Conservation (phyloP, 2,113 vertebrate genomes). For the Echinops telfairi region DNA sequence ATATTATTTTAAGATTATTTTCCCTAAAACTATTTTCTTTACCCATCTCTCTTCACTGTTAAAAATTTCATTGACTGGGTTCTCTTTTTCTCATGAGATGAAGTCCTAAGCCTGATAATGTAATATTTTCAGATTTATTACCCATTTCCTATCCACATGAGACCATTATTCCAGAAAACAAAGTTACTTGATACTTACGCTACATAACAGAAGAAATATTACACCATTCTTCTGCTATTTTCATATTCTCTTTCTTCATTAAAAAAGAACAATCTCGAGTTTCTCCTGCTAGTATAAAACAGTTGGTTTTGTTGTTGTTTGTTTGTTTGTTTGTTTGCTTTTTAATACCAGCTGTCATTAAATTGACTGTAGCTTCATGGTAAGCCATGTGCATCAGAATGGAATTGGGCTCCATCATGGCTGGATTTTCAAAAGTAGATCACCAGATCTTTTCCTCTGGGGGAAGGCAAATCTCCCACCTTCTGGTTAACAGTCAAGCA, state of each 20-base stretch:
- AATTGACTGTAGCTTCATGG: no score
- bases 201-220: neutral
- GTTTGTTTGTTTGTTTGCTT: no score
- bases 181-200: neutral
- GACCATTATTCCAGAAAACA: neutral
- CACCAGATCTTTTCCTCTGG: no score
- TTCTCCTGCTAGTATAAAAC: neutral
- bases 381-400: no score
- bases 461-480: no score
- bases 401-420: no score
- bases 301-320: no score
- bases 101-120: neutral
- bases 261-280: neutral
- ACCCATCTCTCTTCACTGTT: neutral
- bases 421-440: no score
- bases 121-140: neutral
- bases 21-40: constrained; percentile 11
- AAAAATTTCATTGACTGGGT: neutral
- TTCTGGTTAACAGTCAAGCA: neutral
- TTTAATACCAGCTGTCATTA: no score
- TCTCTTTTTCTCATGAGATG: neutral
- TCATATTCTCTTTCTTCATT: neutral
- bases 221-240: neutral
- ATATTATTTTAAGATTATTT: no score
- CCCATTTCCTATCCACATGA: neutral